Conservation (phyloP, 2,797 vertebrate species). For the Neostethus bicornis region DNA sequence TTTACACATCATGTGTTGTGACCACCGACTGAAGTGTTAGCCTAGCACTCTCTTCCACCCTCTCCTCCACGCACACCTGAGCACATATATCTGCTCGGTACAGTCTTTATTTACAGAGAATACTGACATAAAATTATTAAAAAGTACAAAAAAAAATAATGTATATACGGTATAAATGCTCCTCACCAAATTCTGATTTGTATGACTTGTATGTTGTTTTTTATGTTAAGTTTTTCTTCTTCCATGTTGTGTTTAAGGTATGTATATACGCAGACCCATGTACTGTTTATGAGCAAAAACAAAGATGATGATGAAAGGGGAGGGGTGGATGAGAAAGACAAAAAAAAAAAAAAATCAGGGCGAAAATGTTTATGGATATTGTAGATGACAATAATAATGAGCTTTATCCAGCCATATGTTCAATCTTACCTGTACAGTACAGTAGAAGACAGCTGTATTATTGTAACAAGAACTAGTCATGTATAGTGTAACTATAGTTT, state of each 20-base stretch:
- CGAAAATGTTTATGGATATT: slow-evolving; percentile 92
- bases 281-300: slow-evolving; percentile 98
- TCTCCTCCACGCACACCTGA: slow-evolving; percentile 45
- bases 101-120: slow-evolving; percentile 70
- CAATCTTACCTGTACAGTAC: slow-evolving; percentile 97
- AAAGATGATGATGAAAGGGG: slow-evolving; percentile 76
- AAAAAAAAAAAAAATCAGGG: slow-evolving; percentile 85
- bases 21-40: slow-evolving; percentile 63
- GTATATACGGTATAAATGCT: slow-evolving; percentile 85
- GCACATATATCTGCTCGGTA: slow-evolving; percentile 68
- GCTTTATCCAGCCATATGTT: slow-evolving; percentile 99
- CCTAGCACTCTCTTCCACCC: slow-evolving; percentile 31
- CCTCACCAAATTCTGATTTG: slow-evolving; percentile 96
- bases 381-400: slow-evolving; percentile 87
- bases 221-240: slow-evolving; percentile 62
- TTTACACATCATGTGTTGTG: slow-evolving; percentile 24
- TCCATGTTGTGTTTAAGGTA: slow-evolving; percentile 86
- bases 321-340: slow-evolving; percentile 34
- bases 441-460: slow-evolving; percentile 97
- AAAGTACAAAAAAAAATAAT: slow-evolving; percentile 67
- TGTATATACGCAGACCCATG: slow-evolving; percentile 98
- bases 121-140: slow-evolving; percentile 54
- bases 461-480: slow-evolving; percentile 98
- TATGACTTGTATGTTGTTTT: slow-evolving; percentile 87
- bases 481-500: slow-evolving; percentile 99